Evolutionary conservation across 2,113 vertebrate genomes (phyloP), one percentile per base, ranked within the genome.

Genomic region (Pterocles orientalis): DNA sequence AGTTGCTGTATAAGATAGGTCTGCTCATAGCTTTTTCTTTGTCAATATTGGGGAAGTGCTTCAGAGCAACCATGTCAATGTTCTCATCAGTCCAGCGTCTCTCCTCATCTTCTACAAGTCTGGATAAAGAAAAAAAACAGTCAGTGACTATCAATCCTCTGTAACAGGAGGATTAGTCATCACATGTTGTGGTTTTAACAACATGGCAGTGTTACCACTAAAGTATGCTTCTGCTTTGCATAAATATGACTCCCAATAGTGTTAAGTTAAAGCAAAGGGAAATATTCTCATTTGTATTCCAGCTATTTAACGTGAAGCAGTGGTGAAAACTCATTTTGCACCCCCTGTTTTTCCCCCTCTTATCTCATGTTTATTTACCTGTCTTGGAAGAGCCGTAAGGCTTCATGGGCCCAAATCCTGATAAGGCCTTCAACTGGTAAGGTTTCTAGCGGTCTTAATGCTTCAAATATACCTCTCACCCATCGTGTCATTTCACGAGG

Each of bases 71-170:
- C 92, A 94, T 98, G 91, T 99, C 99, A 4, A 99, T 99, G 95
- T 99, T 99, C 93, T 99, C 99, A 88, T 99, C 99, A 1, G 99
- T 99, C 99, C 99, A 99, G n/a, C 99, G 98, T 84, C 99, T 98
- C 94, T 99, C 99, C 68, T 99, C 99, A 57, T 99, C 99, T 94
- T 98, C 99, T 18, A 99, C 99, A 54, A 99, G 98, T 84, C 99
- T 99, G 89, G 25, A 11, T 33, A 69, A 69, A 82, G 69, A 78
- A 94, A 33, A 8, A 75, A 82, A 41, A 41, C 41, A 41, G 26
- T 8, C n/a, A 77, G 18, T 75, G 54, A 95, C 34, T 66, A 82
- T 23, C 78, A 68, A 62, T 72, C 10, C n/a, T 56, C 56, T 81
- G n/a, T 14, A 88, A 43, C 0, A 1, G 41, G 3, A 53, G 7